phyloP scores from a whole-genome alignment of 2,888 invertebrate species.

The Dasypogon diadema region DNA sequence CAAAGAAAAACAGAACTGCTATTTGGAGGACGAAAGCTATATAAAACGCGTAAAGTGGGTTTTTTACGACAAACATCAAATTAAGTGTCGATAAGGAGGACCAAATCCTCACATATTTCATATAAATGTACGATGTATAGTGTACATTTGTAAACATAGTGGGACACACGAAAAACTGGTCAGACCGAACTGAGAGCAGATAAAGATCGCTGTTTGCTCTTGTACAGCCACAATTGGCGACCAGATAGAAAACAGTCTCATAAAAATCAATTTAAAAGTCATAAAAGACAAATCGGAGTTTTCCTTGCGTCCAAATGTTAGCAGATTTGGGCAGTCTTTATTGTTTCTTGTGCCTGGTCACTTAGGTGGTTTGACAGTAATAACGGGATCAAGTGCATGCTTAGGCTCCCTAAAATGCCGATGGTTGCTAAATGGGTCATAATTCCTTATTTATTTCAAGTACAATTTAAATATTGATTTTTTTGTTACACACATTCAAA shows the following conservation, averaged over 20 bases:
- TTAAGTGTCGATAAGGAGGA: conserved; percentile 53
- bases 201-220: background rate
- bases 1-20: background rate
- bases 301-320: conserved; percentile 24
- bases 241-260: conserved; percentile 38
- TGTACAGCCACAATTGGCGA: conserved; percentile 16
- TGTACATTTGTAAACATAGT: background rate
- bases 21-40: conserved; percentile 1
- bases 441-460: too few species aligned
- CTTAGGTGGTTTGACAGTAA: too few species aligned
- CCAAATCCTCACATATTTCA: conserved; percentile 45
- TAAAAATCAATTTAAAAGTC: conserved; percentile 53
- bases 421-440: too few species aligned
- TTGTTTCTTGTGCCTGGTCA: too few species aligned
- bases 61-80: conserved; percentile 54
- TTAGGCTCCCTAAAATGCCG: too few species aligned
- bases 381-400: too few species aligned
- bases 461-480: too few species aligned
- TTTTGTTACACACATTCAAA: too few species aligned
- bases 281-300: conserved; percentile 54
- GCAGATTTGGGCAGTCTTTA: background rate
- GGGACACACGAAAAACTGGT: background rate
- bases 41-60: conserved; percentile 50
- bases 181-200: background rate
- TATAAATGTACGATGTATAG: conserved; percentile 12